Evolutionary conservation across 2,113 vertebrate species (phyloP), one percentile per base, ranked within the genome.

Genomic region (Pogona vitticeps): DNA sequence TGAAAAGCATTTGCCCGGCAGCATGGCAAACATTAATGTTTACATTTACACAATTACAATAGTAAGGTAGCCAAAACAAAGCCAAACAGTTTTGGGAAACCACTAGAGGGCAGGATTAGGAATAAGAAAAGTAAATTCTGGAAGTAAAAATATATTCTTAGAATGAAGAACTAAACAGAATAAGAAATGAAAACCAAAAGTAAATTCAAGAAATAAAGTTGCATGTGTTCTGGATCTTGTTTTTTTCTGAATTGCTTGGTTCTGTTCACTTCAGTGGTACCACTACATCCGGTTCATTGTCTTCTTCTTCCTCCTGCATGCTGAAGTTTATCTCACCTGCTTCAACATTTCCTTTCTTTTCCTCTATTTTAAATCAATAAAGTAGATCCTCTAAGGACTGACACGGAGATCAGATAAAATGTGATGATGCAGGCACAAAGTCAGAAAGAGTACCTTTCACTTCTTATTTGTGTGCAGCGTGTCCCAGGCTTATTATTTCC

Each of bases 21-120:
- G 26, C n/a, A 52, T 52, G 46, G 46, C 46, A 52, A 52, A 65
- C 65, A 65, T 80, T 80, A 38, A 28, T 56, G 28, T n/a, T 56
- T 58, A 20, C 7, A 33, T 68, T 28, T 28, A 76, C 46, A 80
- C 20, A 61, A 38, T 82, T 82, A 33, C n/a, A 82, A 82, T 56
- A 56, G 31, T 52, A 56, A 36, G 12, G n/a, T n/a, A 56, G n/a
- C 31, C 63, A 70, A 56, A 26, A 9, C 46, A 5, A 52, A 52
- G 10, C 46, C 46, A 52, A 52, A 52, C 46, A 5, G 10, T 6
- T 6, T 6, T 52, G 10, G 17, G 65, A 58, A 31, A 40, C 63
- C 84, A 85, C 84, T 70, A 78, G 84, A 13, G 67, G 84, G 84
- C 84, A 85, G 76, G 38, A 58, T 38, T 70, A 70, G 33, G 46